Evolutionary conservation across 53 echinoderm and acorn worm species (phyloP), one percentile per base, ranked within the genome.

Genomic region (Crossaster papposus): DNA sequence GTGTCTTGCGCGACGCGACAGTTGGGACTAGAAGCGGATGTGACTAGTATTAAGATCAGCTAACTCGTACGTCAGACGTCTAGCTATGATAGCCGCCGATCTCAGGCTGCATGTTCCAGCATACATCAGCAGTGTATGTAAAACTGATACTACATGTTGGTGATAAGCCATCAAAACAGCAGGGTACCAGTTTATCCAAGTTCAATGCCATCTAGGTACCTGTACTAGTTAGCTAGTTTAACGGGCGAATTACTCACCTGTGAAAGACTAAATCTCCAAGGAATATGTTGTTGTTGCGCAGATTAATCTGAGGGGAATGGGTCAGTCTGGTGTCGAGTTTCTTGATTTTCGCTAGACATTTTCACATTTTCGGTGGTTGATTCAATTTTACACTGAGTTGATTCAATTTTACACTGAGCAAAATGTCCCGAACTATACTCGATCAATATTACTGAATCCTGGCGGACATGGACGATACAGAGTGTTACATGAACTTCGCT

Each of bases 401-500:
- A 20, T 20, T 22, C 34, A 17, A 2, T n/a, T n/a, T n/a, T n/a
- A n/a, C 35, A 14, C 35, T 18, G 75, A 14, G 68, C 75, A 74
- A 35, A 33, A 36, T 74, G 33, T 34, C 28, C 13, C 75, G 33
- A 18, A 74, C 75, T 34, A 17, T 20, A 18, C 28, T 33, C 2
- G 14, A 29, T 14, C 0, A 74, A 14, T 33, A 35, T 13, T 2
- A 74, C 15, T 33, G 36, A 74, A n/a, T 35, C 18, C 17, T 6
- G 80, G 58, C 32, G 18, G 73, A 54, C 44, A 82, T 82, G 52
- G 33, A 72, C 51, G 13, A 85, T 71, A 37, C 53, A 30, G 73
- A 85, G 30, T 85, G 80, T 22, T 80, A 85, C 73, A 85, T 85
- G 85, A 85, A 85, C 51, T 72, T 71, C 52, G 51, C 72, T 4